Percentiles rank a stretch among this genome's conserved stretches.
Evolutionary conservation across 2,888 invertebrate species (phyloP).

Genomic region (Mamestra brassicae): DNA sequence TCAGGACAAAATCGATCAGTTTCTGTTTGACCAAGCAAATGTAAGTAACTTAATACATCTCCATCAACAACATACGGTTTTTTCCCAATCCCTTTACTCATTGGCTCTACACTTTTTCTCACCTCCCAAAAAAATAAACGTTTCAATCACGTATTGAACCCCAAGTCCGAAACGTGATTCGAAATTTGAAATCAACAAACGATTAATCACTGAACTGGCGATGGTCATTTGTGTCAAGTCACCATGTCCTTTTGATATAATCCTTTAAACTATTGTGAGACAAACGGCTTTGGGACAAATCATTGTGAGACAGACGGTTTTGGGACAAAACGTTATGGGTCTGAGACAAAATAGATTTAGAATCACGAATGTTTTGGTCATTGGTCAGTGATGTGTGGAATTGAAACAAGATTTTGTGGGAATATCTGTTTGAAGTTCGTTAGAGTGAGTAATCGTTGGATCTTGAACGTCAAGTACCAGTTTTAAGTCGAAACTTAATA

Average conservation of each 20-base stretch:
- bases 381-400: conserved; percentile 67
- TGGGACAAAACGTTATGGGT: conserved; percentile 59
- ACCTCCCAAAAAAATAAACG: conserved; percentile 57
- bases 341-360: conserved; percentile 38
- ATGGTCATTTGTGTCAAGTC: conserved; percentile 76
- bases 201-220: conserved; percentile 78
- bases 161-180: conserved; percentile 64
- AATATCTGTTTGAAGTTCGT: conserved; percentile 68
- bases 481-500: conserved; percentile 8
- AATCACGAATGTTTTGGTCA: conserved; percentile 50
- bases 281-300: conserved; percentile 72
- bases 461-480: conserved; percentile 44
- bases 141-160: conserved; percentile 61
- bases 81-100: conserved; percentile 22
- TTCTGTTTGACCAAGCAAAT: not conserved
- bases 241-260: conserved; percentile 73
- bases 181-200: conserved; percentile 73
- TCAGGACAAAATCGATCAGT: not conserved
- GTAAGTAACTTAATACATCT: conserved; percentile 18
- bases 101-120: conserved; percentile 36
- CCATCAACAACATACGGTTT: conserved; percentile 35
- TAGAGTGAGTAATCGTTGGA: conserved; percentile 44
- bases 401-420: conserved; percentile 75
- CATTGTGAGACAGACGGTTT: conserved; percentile 70
- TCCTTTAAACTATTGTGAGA: conserved; percentile 68